phyloP scores from a whole-genome alignment of 2,797 vertebrate species.

The Enteromius viviparus region DNA sequence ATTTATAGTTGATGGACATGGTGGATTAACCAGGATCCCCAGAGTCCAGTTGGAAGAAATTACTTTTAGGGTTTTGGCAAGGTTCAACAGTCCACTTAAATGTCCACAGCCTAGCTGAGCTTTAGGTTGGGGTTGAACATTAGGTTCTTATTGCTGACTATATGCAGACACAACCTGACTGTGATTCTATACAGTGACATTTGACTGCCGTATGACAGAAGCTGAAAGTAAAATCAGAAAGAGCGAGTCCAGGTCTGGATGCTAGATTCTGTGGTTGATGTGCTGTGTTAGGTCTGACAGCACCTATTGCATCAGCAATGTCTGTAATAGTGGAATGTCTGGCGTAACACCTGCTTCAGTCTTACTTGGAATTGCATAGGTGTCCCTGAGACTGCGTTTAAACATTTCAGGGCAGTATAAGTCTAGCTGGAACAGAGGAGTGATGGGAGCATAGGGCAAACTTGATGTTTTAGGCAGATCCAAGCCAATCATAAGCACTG shows the following conservation, averaged over 20 bases:
- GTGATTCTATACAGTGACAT: slow-evolving; percentile 50
- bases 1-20: slow-evolving; percentile 74
- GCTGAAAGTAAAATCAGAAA: slow-evolving; percentile 19
- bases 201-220: slow-evolving; percentile 16
- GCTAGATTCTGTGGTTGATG: slow-evolving; percentile 24
- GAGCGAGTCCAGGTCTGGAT: background rate
- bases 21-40: slow-evolving; percentile 74
- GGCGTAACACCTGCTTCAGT: slow-evolving; percentile 28
- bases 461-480: slow-evolving; percentile 52
- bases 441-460: slow-evolving; percentile 3
- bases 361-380: slow-evolving; percentile 38
- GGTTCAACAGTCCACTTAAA: slow-evolving; percentile 67
- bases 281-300: slow-evolving; percentile 29
- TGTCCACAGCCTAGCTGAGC: slow-evolving; percentile 71
- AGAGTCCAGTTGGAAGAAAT: slow-evolving; percentile 72
- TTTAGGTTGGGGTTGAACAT: slow-evolving; percentile 64
- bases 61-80: slow-evolving; percentile 73
- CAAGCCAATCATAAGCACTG: slow-evolving; percentile 62
- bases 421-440: slow-evolving; percentile 8
- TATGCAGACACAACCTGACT: slow-evolving; percentile 61
- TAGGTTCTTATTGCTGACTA: slow-evolving; percentile 55
- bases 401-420: background rate
- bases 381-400: slow-evolving; percentile 1
- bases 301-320: slow-evolving; percentile 39
- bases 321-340: slow-evolving; percentile 27